These are phyloP conservation scores for Microplitis demolitor DNA, from an alignment of 1,140 invertebrate genomes.

Conservation along the genomic window DNA sequence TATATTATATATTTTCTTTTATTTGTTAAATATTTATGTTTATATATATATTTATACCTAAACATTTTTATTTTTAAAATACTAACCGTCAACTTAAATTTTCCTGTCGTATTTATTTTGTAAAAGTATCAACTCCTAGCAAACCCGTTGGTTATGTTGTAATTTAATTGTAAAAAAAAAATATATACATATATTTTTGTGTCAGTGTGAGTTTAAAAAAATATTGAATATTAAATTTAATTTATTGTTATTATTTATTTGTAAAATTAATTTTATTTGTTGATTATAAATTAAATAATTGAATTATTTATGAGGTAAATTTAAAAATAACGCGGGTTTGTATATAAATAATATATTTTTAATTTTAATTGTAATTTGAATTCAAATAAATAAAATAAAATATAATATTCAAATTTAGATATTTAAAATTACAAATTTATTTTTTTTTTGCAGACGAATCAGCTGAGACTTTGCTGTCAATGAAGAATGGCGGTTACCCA, in stretches of 20 bases:
- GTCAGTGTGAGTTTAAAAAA: no score
- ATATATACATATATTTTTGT: background rate
- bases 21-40: background rate
- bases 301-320: background rate
- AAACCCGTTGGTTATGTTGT: no score
- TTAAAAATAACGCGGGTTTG: background rate
- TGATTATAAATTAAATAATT: no score
- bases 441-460: slow-evolving; percentile 58
- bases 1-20: background rate
- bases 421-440: background rate
- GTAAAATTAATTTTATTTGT: no score
- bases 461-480: slow-evolving; percentile 61
- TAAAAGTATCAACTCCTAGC: no score
- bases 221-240: no score
- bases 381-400: background rate
- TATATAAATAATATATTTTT: background rate
- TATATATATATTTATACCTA: no score
- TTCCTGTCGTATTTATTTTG: no score
- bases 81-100: no score
- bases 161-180: no score
- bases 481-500: slow-evolving; percentile 64
- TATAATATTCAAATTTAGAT: background rate
- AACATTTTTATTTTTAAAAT: no score
- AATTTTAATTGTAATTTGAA: background rate
- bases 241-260: no score